A percentile compares a stretch with the other conserved stretches of the same genome.
Conservation (phyloP, 1,140 invertebrate species). For the Bombus sibiricus region DNA sequence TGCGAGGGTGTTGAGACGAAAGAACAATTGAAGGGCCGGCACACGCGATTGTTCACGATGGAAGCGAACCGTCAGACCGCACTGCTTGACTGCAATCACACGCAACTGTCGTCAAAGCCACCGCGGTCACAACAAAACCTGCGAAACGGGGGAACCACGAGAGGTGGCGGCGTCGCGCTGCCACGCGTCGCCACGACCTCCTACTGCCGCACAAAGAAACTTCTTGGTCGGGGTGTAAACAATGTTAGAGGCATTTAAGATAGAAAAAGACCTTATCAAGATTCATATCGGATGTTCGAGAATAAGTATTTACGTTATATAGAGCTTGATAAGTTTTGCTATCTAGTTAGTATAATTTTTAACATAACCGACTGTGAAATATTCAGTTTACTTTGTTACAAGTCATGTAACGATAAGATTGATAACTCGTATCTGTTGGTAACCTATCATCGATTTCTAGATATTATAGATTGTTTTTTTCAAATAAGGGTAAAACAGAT, state of each 20-base stretch:
- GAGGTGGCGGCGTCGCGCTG: constrained; percentile 54
- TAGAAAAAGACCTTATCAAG: background rate
- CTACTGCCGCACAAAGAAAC: background rate
- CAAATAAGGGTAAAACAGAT: background rate
- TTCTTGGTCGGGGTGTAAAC: no score
- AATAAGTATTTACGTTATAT: background rate
- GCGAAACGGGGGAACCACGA: constrained; percentile 48
- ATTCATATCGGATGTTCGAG: background rate
- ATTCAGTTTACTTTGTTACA: background rate
- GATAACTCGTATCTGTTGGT: background rate
- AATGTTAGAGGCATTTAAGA: background rate
- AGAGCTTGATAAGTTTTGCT: background rate
- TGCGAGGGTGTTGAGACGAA: background rate
- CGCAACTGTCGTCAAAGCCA: constrained; percentile 64
- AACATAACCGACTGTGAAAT: no score
- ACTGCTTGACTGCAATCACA: constrained; percentile 51
- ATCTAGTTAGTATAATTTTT: background rate
- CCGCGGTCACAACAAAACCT: constrained; percentile 64
- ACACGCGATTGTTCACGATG: constrained; percentile 35
- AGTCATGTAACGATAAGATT: background rate
- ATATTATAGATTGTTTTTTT: no score
- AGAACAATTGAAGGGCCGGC: constrained; percentile 25
- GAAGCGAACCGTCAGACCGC: constrained; percentile 41
- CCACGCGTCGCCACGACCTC: constrained; percentile 31
- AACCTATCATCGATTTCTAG: no score